Conservation (phyloP, 2,113 vertebrate genomes). For the Oenanthe melanoleuca region DNA sequence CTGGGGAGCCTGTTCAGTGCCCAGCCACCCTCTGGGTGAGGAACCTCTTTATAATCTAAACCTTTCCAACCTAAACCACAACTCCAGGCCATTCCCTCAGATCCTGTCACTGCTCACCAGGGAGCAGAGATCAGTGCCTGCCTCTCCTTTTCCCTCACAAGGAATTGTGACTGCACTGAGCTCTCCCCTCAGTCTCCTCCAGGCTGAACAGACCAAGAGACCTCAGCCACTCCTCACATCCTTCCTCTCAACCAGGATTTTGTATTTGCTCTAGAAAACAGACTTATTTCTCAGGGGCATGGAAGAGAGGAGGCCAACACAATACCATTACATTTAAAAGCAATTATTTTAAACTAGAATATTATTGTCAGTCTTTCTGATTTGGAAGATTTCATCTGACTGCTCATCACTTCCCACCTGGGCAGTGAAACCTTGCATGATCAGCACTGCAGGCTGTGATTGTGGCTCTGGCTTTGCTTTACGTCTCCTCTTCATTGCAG, state of each 20-base stretch:
- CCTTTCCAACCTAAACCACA: not conserved
- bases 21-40: not conserved
- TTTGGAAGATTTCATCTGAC: not conserved
- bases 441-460: not conserved
- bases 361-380: not conserved
- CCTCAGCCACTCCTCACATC: accelerated
- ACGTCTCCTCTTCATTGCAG: not conserved
- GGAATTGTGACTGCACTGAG: accelerated
- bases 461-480: not conserved
- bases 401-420: not conserved
- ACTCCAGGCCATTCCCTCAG: not conserved
- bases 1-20: not conserved
- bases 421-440: not conserved
- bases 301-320: not conserved
- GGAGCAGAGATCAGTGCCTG: not conserved
- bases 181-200: not conserved
- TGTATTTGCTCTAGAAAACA: not conserved
- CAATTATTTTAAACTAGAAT: not conserved
- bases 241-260: not conserved
- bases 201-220: not conserved
- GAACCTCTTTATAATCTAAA: accelerated
- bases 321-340: not conserved
- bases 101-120: not conserved
- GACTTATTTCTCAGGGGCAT: not conserved
- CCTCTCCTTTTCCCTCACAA: not conserved